phyloP scores from a whole-genome alignment of 2,888 invertebrate species.

The Acrobasis repandana region DNA sequence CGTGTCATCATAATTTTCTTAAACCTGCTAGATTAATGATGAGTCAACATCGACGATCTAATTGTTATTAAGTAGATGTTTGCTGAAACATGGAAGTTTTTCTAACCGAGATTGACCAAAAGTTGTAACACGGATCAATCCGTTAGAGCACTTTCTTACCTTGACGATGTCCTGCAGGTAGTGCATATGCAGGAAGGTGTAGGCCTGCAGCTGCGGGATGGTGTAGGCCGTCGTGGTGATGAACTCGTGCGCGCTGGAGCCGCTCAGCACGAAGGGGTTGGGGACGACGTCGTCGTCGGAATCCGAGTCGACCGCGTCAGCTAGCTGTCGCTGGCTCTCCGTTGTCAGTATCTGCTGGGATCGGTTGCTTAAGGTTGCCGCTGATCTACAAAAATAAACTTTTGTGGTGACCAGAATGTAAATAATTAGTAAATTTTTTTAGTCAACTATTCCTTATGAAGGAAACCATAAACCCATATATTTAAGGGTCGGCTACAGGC shows the following conservation, averaged over 20 bases:
- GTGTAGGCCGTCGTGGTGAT: slow-evolving; percentile 57
- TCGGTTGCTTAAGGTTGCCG: background rate
- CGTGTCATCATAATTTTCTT: too few species aligned
- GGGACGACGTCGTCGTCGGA: slow-evolving; percentile 16
- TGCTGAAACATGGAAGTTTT: too few species aligned
- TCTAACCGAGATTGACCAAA: too few species aligned
- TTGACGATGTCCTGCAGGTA: slow-evolving; percentile 66
- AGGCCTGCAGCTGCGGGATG: slow-evolving; percentile 70
- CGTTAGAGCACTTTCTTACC: slow-evolving; percentile 38
- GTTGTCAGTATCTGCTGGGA: slow-evolving; percentile 36
- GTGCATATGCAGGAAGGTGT: slow-evolving; percentile 75
- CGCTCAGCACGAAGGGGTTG: slow-evolving; percentile 59
- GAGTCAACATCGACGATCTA: too few species aligned
- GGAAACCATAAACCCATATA: too few species aligned
- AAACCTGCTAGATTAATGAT: too few species aligned
- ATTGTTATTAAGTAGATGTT: too few species aligned
- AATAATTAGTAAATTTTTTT: too few species aligned
- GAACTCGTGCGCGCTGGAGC: slow-evolving; percentile 61
- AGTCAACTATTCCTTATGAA: too few species aligned
- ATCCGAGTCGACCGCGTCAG: slow-evolving; percentile 27
- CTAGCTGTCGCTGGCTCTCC: slow-evolving; percentile 36
- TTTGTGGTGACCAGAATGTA: background rate
- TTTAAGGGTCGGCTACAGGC: too few species aligned
- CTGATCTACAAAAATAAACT: background rate
- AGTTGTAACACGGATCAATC: too few species aligned